These are phyloP conservation scores for Corythoichthys haematopterus DNA, from an alignment of 2,113 vertebrate genomes.

Conservation along the genomic window DNA sequence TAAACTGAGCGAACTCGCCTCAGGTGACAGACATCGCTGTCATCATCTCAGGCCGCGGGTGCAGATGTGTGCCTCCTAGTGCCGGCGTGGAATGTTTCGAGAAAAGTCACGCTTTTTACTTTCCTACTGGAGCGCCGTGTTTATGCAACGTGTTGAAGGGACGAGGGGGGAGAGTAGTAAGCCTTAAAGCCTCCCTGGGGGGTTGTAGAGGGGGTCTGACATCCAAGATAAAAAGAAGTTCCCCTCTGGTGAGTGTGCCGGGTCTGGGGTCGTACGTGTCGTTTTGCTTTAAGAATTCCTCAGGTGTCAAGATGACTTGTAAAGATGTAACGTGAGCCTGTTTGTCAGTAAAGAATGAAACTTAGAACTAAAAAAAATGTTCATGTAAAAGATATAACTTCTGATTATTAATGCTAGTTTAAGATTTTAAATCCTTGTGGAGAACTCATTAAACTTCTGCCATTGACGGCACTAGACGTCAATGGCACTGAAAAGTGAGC, in stretches of 20 bases:
- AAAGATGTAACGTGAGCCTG: constrained; percentile 38
- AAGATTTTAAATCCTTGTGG: too few relatives aligned
- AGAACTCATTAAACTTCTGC: too few relatives aligned
- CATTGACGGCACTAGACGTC: too few relatives aligned
- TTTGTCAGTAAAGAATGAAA: constrained; percentile 27
- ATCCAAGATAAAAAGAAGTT: constrained; percentile 22
- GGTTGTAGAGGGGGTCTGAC: neutral
- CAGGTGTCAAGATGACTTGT: constrained; percentile 34
- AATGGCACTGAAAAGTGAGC: too few relatives aligned
- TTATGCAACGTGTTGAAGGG: constrained; percentile 37
- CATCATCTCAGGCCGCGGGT: too few relatives aligned
- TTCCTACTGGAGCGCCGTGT: constrained; percentile 32
- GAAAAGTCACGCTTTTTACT: constrained; percentile 42
- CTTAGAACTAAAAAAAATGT: constrained; percentile 7
- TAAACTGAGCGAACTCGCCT: neutral
- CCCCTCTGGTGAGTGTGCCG: constrained; percentile 30
- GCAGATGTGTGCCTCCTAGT: constrained; percentile 28
- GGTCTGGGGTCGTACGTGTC: constrained; percentile 24
- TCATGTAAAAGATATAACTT: neutral
- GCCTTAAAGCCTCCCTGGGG: constrained; percentile 23
- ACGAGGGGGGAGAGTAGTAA: constrained; percentile 24
- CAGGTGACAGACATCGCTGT: neutral
- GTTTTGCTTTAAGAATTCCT: constrained; percentile 27
- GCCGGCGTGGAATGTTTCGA: constrained; percentile 45
- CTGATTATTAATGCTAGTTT: too few relatives aligned